phyloP scores from a whole-genome alignment of 30 jellyfish, hydroid and myxozoan genomes.

The Turritopsis rubra region DNA sequence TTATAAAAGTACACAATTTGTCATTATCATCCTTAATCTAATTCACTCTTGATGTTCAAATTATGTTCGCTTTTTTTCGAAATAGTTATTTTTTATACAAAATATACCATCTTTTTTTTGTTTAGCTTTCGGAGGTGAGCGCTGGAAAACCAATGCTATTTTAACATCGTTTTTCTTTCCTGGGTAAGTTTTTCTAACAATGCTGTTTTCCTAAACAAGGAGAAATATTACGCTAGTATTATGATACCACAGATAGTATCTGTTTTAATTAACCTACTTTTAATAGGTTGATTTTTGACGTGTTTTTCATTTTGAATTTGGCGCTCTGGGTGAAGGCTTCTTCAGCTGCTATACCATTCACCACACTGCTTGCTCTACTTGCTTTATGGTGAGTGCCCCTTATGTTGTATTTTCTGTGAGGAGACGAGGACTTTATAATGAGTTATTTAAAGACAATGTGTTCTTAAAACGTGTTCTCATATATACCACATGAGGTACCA shows the following conservation, averaged over 20 bases:
- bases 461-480: too few relatives aligned
- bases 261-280: not conserved
- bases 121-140: constrained; percentile 87
- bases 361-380: constrained; percentile 71
- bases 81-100: not conserved
- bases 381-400: constrained; percentile 75
- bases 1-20: constrained; percentile 69
- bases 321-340: constrained; percentile 85
- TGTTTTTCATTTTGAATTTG: constrained; percentile 72
- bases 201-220: too few relatives aligned
- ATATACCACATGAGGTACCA: too few relatives aligned
- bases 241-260: too few relatives aligned
- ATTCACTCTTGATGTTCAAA: not conserved
- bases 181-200: constrained; percentile 8
- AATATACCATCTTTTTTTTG: not conserved
- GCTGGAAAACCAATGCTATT: constrained; percentile 86
- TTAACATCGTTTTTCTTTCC: constrained; percentile 54
- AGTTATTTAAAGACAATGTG: too few relatives aligned
- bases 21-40: not conserved
- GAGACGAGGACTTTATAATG: too few relatives aligned
- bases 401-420: not conserved
- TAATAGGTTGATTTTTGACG: constrained; percentile 61
- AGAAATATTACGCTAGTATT: too few relatives aligned
- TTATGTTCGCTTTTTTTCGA: not conserved
- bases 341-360: constrained; percentile 95